Evolutionary conservation across 1,140 invertebrate species (phyloP).

Genomic region (Acromyrmex echinatior): DNA sequence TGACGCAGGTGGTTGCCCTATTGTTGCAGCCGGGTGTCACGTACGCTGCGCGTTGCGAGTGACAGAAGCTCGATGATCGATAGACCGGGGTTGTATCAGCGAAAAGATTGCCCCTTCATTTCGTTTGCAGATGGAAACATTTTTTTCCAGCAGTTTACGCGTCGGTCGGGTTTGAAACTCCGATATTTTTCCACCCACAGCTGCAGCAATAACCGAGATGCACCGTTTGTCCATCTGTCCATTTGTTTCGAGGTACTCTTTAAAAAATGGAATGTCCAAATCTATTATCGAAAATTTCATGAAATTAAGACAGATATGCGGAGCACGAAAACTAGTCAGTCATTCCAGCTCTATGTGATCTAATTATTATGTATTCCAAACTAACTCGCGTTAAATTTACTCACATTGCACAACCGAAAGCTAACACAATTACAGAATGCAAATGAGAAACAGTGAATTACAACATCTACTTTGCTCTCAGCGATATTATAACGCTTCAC

Average conservation of each 20-base stretch:
- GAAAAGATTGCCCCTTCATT: conserved; percentile 47
- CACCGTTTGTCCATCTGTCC: not conserved
- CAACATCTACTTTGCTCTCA: conserved; percentile 19
- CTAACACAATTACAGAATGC: not conserved
- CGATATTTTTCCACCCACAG: conserved; percentile 41
- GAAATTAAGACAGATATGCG: conserved; percentile 19
- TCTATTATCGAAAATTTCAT: conserved; percentile 9
- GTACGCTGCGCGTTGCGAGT: conserved; percentile 40
- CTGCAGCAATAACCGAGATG: conserved; percentile 37
- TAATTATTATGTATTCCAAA: conserved; percentile 1
- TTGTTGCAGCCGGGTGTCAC: conserved; percentile 54
- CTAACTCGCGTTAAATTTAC: conserved; percentile 1
- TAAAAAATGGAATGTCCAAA: conserved; percentile 35
- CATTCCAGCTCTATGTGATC: not conserved
- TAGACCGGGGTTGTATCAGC: conserved; percentile 64
- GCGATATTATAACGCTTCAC: not conserved
- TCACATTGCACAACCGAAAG: not conserved
- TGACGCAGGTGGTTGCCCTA: conserved; percentile 61
- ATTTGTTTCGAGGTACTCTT: not conserved
- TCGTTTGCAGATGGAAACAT: conserved; percentile 61
- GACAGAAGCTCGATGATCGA: conserved; percentile 69
- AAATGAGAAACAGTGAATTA: conserved; percentile 31
- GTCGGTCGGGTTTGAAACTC: conserved; percentile 17
- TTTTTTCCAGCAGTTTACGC: conserved; percentile 57
- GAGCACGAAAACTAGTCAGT: not conserved